Percentiles rank a stretch among this genome's conserved stretches.
Evolutionary conservation across 2,888 invertebrate genomes (phyloP).

Genomic region (Xestia rhomboidea): DNA sequence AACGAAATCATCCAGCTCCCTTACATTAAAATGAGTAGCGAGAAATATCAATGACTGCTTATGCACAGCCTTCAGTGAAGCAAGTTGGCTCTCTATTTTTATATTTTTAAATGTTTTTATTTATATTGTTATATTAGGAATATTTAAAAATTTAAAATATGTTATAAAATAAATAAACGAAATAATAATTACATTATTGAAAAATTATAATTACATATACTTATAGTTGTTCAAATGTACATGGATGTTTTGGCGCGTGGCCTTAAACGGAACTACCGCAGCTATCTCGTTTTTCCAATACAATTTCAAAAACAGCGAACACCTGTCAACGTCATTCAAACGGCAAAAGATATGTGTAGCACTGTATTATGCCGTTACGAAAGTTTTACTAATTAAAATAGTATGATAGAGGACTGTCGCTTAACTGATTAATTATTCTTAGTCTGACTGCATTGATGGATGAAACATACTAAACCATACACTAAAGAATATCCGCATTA

Average conservation of each 20-base stretch:
- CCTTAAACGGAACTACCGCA: background rate
- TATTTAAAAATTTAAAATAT: too few relatives aligned
- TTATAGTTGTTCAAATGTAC: background rate
- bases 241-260: background rate
- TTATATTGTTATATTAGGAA: too few relatives aligned
- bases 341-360: background rate
- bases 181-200: constrained; percentile 2
- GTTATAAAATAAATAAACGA: too few relatives aligned
- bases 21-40: too few relatives aligned
- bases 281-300: background rate
- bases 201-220: too few relatives aligned
- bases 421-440: background rate
- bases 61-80: background rate
- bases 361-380: background rate
- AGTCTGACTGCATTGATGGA: background rate
- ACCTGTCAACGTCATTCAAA: background rate
- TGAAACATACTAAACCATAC: background rate
- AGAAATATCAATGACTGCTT: background rate
- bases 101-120: too few relatives aligned
- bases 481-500: background rate
- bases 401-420: background rate
- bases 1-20: too few relatives aligned
- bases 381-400: background rate
- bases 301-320: background rate
- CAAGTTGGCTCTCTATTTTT: too few relatives aligned